These are phyloP conservation scores for Dendrolimus pini DNA, from an alignment of 2,888 invertebrate genomes.

Conservation along the genomic window DNA sequence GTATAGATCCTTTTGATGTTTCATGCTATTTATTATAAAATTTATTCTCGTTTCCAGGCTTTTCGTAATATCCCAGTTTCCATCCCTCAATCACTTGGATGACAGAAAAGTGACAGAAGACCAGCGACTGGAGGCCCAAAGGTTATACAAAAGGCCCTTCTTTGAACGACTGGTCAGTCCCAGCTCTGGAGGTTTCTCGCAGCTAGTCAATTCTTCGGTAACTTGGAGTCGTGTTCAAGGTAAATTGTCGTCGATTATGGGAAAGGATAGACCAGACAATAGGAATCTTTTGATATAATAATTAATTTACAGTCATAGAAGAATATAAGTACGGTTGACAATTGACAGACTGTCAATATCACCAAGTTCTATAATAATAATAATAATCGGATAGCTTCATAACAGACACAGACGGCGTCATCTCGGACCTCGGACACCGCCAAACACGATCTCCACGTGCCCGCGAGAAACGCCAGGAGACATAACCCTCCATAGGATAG, in stretches of 20 bases:
- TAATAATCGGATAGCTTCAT: too few relatives aligned
- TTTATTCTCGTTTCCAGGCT: conserved; percentile 66
- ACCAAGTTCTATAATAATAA: too few relatives aligned
- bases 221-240: conserved; percentile 47
- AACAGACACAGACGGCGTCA: too few relatives aligned
- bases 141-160: conserved; percentile 79
- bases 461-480: too few relatives aligned
- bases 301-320: too few relatives aligned
- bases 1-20: too few relatives aligned
- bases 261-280: conserved; percentile 31
- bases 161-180: conserved; percentile 64
- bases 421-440: too few relatives aligned
- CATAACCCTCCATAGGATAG: too few relatives aligned
- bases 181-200: conserved; percentile 37
- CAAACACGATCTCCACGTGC: too few relatives aligned
- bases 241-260: conserved; percentile 36
- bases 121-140: conserved; percentile 78
- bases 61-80: conserved; percentile 84
- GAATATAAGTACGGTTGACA: too few relatives aligned
- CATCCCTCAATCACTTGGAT: conserved; percentile 81
- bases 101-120: conserved; percentile 81
- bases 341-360: too few relatives aligned
- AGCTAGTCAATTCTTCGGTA: conserved; percentile 42
- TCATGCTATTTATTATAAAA: too few relatives aligned
- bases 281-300: conserved; percentile 40